Conservation (phyloP, 1,140 invertebrate species). For the Hylaeus anthracinus region DNA sequence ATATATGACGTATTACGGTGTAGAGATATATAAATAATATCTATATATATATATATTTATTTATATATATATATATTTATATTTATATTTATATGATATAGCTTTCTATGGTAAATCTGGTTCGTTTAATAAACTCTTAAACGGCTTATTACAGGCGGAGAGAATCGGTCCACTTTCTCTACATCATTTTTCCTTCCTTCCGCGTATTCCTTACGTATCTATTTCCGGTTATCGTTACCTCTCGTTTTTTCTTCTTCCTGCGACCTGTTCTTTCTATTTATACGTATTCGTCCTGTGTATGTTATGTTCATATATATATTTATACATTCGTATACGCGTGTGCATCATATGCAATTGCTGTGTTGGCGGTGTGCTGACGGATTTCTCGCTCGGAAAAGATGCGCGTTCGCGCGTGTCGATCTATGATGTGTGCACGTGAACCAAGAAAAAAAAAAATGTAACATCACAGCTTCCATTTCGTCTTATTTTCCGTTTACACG, state of each 20-base stretch:
- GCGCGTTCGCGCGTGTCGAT: background rate
- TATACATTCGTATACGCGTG: background rate
- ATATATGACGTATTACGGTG: conserved; percentile 60
- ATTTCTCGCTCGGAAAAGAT: background rate
- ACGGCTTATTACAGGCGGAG: conserved; percentile 57
- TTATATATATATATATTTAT: conserved; percentile 44
- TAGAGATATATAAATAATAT: conserved; percentile 56
- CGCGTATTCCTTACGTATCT: background rate
- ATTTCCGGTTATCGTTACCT: conserved; percentile 15
- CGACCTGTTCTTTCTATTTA: background rate
- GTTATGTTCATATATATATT: background rate
- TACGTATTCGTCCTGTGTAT: background rate
- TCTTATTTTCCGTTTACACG: conserved; percentile 22
- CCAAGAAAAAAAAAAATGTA: conserved; percentile 2
- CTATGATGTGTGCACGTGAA: background rate
- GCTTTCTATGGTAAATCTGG: conserved; percentile 58
- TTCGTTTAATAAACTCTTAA: conserved; percentile 53
- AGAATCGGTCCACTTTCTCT: conserved; percentile 55
- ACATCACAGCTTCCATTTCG: background rate
- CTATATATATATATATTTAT: conserved; percentile 53
- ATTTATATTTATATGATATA: conserved; percentile 60
- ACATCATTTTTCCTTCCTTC: conserved; percentile 19
- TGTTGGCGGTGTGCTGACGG: conserved; percentile 17
- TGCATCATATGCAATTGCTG: conserved; percentile 1
- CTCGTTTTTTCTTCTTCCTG: conserved; percentile 47